Percentiles rank a stretch among this genome's conserved stretches.
phyloP scores from a whole-genome alignment of 2,113 vertebrate genomes.

The Pimephales promelas region DNA sequence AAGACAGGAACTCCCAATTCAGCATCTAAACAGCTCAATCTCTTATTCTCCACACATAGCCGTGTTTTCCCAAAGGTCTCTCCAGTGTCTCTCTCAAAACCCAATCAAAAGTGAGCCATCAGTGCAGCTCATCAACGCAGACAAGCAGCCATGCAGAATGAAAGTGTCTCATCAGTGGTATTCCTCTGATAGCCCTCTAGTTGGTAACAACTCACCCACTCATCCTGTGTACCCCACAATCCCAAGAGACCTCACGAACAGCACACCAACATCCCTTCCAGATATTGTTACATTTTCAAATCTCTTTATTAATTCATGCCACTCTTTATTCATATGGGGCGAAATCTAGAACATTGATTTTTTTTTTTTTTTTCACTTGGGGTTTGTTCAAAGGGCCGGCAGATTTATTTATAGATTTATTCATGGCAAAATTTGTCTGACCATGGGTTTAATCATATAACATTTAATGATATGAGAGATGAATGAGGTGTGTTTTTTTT shows the following conservation, averaged over 20 bases:
- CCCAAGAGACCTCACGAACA: not conserved
- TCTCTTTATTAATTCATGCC: slow-evolving; percentile 45
- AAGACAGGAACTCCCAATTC: slow-evolving; percentile 58
- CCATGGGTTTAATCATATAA: slow-evolving; percentile 47
- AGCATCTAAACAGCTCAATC: slow-evolving; percentile 59
- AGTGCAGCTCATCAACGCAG: slow-evolving; percentile 50
- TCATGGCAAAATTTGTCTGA: not conserved
- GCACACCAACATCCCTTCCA: not conserved
- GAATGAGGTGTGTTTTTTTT: not conserved
- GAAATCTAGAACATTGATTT: slow-evolving; percentile 48
- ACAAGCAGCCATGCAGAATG: slow-evolving; percentile 44
- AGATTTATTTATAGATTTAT: slow-evolving; percentile 23
- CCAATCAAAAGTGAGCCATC: slow-evolving; percentile 57
- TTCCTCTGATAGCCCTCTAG: slow-evolving; percentile 29
- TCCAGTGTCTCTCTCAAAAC: slow-evolving; percentile 43
- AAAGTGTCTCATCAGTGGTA: slow-evolving; percentile 26
- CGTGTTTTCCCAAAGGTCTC: slow-evolving; percentile 41
- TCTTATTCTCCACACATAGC: slow-evolving; percentile 41
- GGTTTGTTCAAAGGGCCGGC: slow-evolving; percentile 19
- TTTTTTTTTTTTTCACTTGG: too few species aligned
- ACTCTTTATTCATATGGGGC: slow-evolving; percentile 40
- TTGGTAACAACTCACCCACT: slow-evolving; percentile 20
- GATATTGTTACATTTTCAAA: slow-evolving; percentile 43
- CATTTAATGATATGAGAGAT: not conserved
- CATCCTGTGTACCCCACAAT: slow-evolving; percentile 12